Base-by-base conservation (phyloP, 2,797 vertebrate genomes). In the Sebastes taczanowskii region DNA sequence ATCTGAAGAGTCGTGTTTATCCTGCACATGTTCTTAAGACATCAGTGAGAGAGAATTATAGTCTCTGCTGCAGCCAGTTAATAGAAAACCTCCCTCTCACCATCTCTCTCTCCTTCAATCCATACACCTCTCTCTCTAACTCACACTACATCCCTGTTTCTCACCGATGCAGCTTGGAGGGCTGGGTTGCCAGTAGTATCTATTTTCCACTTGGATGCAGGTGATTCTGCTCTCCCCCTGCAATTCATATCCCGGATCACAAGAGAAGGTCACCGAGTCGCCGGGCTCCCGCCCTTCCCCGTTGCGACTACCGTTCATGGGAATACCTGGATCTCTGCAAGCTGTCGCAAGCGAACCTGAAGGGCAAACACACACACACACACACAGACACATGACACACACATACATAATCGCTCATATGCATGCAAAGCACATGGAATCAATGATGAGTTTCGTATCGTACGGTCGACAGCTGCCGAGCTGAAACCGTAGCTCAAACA, bases 131-230 rank as follows among this genome's bases (percentile, higher is more conserved):
- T 64, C 61, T 84, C 72, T 65, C 74, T 52, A 82, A 14, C 72
- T 77, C 70, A 55, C 78, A 49, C 81, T 10, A 63, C 67, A 58
- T 64, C 74, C 49, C 72, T 34, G 73, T 55, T 79, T 89, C 97
- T 96, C 96, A 99, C 98, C 98, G 82, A 99, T 99, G 95, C 98
- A 99, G 79, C 97, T 96, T 75, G 98, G 97, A 87, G 98, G 98
- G 92, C 96, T 99, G 90, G 98, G 98, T 92, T 99, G 97, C 98
- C 98, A 99, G 96, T 98, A 99, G 96, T 97, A 99, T 88, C 98
- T 96, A 94, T 99, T 99, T 96, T 99, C 97, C 95, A 99, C 97
- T 95, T 99, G 98, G 93, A 99, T 99, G 93, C 98, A 99, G 93
- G 98, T 98, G 97, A 99, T 99, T 94, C 95, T 97, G 88, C 97